These are phyloP conservation scores for Danionella cerebrum DNA, from an alignment of 2,113 vertebrate species.

Conservation along the genomic window DNA sequence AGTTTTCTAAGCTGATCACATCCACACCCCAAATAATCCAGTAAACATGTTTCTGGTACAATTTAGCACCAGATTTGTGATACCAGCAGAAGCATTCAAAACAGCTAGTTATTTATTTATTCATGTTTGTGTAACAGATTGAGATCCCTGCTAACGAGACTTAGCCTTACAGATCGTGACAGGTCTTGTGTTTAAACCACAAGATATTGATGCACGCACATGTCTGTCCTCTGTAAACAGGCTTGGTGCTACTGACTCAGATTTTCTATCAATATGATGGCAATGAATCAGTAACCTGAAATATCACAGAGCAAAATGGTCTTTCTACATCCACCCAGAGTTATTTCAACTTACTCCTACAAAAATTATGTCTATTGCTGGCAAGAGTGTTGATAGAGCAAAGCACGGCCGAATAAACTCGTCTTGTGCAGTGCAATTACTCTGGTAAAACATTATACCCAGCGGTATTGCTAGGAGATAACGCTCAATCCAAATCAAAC, in stretches of 20 bases:
- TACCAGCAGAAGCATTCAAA: neutral
- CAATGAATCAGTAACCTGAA: neutral
- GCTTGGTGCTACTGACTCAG: neutral
- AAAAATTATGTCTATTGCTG: neutral
- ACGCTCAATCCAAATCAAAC: no score
- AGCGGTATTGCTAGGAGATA: no score
- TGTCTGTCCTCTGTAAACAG: conserved; percentile 7
- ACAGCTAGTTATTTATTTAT: conserved; percentile 4
- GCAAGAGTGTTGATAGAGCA: neutral
- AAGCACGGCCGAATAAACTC: neutral
- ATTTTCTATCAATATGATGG: neutral
- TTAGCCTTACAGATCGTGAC: neutral
- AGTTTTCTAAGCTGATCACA: neutral
- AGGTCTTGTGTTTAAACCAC: neutral
- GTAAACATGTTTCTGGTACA: neutral
- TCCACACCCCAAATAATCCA: neutral
- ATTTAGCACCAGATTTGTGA: neutral
- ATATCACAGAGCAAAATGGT: neutral
- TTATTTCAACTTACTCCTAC: neutral
- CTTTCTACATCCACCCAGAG: neutral
- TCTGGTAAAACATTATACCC: no score
- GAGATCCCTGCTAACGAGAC: neutral
- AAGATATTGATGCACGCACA: conserved; percentile 1
- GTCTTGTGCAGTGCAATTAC: neutral
- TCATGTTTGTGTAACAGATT: neutral